Evolutionary conservation across 2,113 vertebrate genomes (phyloP).

Genomic region (Hippocampus barbouri): DNA sequence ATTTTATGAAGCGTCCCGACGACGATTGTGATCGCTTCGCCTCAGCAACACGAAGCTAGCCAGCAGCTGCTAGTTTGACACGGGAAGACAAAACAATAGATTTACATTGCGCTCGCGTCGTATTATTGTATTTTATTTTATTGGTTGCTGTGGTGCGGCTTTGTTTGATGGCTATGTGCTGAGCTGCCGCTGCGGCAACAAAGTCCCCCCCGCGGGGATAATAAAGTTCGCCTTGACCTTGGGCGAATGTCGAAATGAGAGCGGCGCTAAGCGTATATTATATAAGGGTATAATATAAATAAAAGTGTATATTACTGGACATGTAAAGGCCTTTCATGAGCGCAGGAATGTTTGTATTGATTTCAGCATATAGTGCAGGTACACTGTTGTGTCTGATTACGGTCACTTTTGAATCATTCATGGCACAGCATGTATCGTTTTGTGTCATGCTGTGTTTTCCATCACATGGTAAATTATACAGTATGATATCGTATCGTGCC

Average conservation of each 20-base stretch:
- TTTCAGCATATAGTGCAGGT: not conserved
- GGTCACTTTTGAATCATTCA: not conserved
- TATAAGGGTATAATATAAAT: not conserved
- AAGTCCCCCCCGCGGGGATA: not conserved
- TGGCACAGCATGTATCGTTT: not conserved
- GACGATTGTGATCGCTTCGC: not conserved
- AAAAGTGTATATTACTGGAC: not conserved
- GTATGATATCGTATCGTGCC: not conserved
- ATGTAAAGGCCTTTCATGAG: not conserved
- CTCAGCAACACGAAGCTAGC: not conserved
- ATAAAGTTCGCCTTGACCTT: slow-evolving; percentile 11
- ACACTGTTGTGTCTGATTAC: not conserved
- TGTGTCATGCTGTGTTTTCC: not conserved
- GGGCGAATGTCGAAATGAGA: not conserved
- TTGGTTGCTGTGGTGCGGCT: not conserved
- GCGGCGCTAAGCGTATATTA: not conserved
- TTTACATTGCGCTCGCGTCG: not conserved
- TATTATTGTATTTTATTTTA: not conserved
- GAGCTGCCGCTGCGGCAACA: not conserved
- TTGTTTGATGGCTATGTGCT: slow-evolving; percentile 3
- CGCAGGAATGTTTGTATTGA: not conserved
- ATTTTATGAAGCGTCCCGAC: not conserved
- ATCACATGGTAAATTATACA: not conserved
- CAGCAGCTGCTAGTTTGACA: not conserved
- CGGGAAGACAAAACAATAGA: not conserved